Conservation (phyloP, 2,888 invertebrate genomes). For the Azorinus chamasolen region DNA sequence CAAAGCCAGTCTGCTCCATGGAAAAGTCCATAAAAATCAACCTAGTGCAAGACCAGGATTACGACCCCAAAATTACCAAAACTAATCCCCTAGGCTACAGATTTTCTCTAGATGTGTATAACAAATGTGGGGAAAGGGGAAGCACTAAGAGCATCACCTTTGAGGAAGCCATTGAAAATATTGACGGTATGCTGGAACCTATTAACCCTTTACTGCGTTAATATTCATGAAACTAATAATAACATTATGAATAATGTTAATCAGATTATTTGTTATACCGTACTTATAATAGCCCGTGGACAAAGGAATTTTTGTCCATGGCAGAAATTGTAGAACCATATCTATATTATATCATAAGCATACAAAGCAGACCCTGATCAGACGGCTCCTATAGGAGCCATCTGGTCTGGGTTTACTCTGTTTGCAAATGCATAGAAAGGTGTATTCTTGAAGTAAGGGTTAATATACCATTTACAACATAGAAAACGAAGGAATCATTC, state of each 20-base stretch:
- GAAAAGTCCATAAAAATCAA: conserved; percentile 12
- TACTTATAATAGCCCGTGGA: background rate
- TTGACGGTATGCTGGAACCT: conserved; percentile 32
- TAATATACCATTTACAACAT: too few relatives aligned
- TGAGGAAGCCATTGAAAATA: conserved; percentile 40
- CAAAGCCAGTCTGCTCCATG: conserved; percentile 23
- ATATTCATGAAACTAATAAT: too few relatives aligned
- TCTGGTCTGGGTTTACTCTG: too few relatives aligned
- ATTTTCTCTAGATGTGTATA: conserved; percentile 38
- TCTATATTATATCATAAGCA: too few relatives aligned
- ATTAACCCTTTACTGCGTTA: too few relatives aligned
- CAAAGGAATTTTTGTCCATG: too few relatives aligned
- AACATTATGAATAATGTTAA: too few relatives aligned
- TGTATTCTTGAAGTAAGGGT: too few relatives aligned
- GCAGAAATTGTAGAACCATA: too few relatives aligned
- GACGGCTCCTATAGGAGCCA: too few relatives aligned
- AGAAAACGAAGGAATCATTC: too few relatives aligned
- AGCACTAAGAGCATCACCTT: conserved; percentile 31
- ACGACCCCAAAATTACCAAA: conserved; percentile 15
- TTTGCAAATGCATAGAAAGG: too few relatives aligned
- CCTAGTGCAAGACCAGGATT: conserved; percentile 27
- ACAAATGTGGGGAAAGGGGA: conserved; percentile 47
- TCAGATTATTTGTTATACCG: background rate
- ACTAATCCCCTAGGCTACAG: conserved; percentile 11
- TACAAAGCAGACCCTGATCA: background rate